A percentile compares a stretch with the other conserved stretches of the same genome.
phyloP scores from a whole-genome alignment of 2,888 invertebrate species.

The Automeris io region DNA sequence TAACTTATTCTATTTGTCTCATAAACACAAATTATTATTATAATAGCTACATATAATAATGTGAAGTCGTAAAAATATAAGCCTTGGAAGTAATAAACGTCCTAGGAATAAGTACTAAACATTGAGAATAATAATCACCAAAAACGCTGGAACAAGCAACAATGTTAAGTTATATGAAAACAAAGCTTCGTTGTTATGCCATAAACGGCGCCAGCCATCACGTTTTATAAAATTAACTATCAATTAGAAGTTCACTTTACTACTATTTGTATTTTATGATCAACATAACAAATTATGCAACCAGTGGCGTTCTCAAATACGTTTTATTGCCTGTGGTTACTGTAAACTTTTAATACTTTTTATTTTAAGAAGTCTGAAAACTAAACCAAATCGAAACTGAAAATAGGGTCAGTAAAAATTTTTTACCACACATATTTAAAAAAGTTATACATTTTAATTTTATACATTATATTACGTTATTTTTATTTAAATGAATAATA shows the following conservation, averaged over 20 bases:
- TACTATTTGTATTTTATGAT: background rate
- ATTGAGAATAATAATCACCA: background rate
- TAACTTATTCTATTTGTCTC: background rate
- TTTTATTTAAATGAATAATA: too few relatives aligned
- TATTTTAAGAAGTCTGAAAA: too few relatives aligned
- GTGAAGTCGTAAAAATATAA: background rate
- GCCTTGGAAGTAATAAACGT: background rate
- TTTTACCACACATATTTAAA: too few relatives aligned
- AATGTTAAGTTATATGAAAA: slow-evolving; percentile 1
- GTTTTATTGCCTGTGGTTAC: background rate
- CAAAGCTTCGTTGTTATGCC: background rate
- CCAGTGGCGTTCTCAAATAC: background rate
- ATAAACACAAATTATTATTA: background rate
- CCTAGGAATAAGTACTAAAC: background rate
- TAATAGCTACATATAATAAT: background rate
- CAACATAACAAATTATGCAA: background rate
- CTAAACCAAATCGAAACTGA: too few relatives aligned
- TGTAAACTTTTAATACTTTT: too few relatives aligned
- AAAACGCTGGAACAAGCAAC: background rate
- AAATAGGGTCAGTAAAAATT: too few relatives aligned
- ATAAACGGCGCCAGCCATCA: background rate
- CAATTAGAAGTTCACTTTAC: background rate
- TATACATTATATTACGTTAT: too few relatives aligned
- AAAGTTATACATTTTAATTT: too few relatives aligned
- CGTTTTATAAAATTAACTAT: slow-evolving; percentile 1